Conservation (phyloP, 2,113 vertebrate genomes). For the Bufo bufo region DNA sequence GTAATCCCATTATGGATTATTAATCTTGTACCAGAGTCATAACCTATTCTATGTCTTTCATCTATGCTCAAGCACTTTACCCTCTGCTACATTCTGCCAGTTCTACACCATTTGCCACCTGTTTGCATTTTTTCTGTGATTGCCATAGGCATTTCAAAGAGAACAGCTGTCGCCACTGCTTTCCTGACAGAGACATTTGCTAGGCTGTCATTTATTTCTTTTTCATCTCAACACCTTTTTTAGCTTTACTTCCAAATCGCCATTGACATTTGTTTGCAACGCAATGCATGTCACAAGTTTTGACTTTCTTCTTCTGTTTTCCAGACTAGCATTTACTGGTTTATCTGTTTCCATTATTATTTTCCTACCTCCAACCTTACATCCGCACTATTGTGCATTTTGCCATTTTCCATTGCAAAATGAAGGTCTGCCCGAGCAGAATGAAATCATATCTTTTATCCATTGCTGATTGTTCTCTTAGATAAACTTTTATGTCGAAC, state of each 20-base stretch:
- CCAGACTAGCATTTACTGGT: background rate
- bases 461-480: slow-evolving; percentile 4
- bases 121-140: slow-evolving; percentile 30
- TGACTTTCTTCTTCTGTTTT: background rate
- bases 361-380: background rate
- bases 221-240: slow-evolving; percentile 19
- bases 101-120: slow-evolving; percentile 38
- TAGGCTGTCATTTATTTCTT: slow-evolving; percentile 7
- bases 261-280: background rate
- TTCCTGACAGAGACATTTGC: slow-evolving; percentile 27
- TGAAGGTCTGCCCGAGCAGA: background rate
- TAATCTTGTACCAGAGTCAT: background rate
- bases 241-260: background rate
- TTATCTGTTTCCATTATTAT: slow-evolving; percentile 2
- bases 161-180: slow-evolving; percentile 44
- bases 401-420: background rate
- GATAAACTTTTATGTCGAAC: background rate
- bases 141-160: slow-evolving; percentile 32
- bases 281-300: background rate
- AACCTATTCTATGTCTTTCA: background rate
- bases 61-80: slow-evolving; percentile 24
- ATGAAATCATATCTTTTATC: slow-evolving; percentile 25
- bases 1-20: slow-evolving; percentile 28
- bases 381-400: slow-evolving; percentile 12
- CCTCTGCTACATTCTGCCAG: slow-evolving; percentile 21